Conservation (phyloP, 2,113 vertebrate species). For the Prochilodus magdalenae region DNA sequence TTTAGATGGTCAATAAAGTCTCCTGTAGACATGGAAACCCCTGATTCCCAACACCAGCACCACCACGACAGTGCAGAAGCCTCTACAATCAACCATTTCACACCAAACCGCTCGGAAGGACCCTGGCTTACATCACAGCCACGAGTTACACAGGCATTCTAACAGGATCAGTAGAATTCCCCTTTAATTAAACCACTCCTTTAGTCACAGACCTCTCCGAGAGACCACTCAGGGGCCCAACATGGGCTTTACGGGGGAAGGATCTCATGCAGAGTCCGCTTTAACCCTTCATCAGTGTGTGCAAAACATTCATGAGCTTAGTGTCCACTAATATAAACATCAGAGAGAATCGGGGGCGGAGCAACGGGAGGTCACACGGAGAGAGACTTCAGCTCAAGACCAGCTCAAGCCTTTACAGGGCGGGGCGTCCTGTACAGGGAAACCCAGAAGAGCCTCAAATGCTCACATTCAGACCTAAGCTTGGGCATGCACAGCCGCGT, state of each 20-base stretch:
- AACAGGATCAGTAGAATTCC: too few species aligned
- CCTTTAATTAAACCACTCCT: too few species aligned
- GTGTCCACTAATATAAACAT: neutral
- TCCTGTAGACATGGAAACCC: too few species aligned
- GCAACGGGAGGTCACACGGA: too few species aligned
- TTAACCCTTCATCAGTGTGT: neutral
- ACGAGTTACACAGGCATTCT: too few species aligned
- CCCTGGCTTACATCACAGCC: too few species aligned
- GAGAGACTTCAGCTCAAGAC: slow-evolving; percentile 17
- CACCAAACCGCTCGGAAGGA: too few species aligned
- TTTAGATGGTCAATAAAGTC: too few species aligned
- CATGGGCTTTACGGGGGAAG: neutral
- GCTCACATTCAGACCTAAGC: neutral
- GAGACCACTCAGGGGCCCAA: neutral
- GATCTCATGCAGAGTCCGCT: neutral
- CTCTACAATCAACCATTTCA: too few species aligned
- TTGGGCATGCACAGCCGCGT: neutral
- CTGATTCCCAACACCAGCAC: too few species aligned
- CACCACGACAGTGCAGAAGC: too few species aligned
- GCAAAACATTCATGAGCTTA: slow-evolving; percentile 3
- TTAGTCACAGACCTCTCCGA: neutral
- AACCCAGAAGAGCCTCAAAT: neutral
- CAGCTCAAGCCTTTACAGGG: slow-evolving; percentile 13
- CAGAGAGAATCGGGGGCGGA: too few species aligned
- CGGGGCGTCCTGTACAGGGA: neutral